Conservation (phyloP, 2,888 invertebrate species). For the Molorchus minor region DNA sequence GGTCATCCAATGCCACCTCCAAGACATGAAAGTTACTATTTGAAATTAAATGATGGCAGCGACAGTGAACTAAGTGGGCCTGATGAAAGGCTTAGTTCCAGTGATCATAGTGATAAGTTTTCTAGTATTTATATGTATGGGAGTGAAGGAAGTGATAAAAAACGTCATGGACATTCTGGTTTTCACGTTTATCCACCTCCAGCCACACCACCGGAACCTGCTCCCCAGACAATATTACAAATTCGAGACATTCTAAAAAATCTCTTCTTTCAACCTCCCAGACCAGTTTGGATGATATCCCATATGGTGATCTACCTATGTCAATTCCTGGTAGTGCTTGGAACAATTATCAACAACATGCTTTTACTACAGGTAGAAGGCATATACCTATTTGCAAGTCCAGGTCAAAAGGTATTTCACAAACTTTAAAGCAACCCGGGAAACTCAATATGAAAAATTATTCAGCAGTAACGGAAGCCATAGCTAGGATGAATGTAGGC, state of each 20-base stretch:
- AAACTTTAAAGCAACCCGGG: slow-evolving; percentile 84
- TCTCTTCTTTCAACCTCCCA: slow-evolving; percentile 65
- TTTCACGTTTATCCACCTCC: slow-evolving; percentile 86
- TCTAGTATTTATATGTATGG: slow-evolving; percentile 71
- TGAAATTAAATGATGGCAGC: slow-evolving; percentile 70
- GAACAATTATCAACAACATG: slow-evolving; percentile 74
- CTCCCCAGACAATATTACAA: slow-evolving; percentile 77
- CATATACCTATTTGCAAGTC: slow-evolving; percentile 69
- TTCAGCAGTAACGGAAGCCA: slow-evolving; percentile 87
- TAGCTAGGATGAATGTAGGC: slow-evolving; percentile 75
- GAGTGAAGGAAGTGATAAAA: slow-evolving; percentile 63
- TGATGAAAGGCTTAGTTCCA: slow-evolving; percentile 68
- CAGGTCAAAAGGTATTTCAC: slow-evolving; percentile 74
- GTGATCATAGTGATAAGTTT: slow-evolving; percentile 76
- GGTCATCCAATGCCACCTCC: slow-evolving; percentile 73
- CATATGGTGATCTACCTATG: slow-evolving; percentile 63
- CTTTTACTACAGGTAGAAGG: slow-evolving; percentile 76
- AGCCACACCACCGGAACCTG: slow-evolving; percentile 85
- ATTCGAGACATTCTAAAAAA: slow-evolving; percentile 64
- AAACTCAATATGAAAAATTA: slow-evolving; percentile 90
- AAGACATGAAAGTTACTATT: slow-evolving; percentile 80
- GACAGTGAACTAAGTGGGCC: slow-evolving; percentile 70
- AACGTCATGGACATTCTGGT: slow-evolving; percentile 50
- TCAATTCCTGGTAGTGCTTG: slow-evolving; percentile 65
- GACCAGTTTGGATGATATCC: slow-evolving; percentile 73